Evolutionary conservation across 2,888 invertebrate species (phyloP).

Genomic region (Ptychoptera albimana): DNA sequence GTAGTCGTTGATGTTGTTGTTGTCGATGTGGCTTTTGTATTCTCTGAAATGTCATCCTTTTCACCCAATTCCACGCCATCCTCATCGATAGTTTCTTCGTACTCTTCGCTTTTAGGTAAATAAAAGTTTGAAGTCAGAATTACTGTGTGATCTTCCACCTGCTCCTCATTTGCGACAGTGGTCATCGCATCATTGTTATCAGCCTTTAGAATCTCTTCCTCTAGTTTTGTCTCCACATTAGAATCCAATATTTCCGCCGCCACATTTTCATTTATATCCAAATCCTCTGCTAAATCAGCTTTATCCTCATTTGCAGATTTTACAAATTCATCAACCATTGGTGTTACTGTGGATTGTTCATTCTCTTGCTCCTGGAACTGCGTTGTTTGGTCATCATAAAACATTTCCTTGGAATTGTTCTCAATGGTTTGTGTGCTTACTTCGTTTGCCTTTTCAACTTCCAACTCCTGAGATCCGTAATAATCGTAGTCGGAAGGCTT

Average conservation of each 20-base stretch:
- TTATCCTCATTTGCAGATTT: too few relatives aligned
- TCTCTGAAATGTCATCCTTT: conserved; percentile 6
- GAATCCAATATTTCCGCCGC: too few relatives aligned
- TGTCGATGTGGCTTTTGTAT: conserved; percentile 10
- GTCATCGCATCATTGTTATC: not conserved
- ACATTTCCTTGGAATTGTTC: too few relatives aligned
- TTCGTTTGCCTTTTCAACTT: too few relatives aligned
- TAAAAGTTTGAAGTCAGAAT: conserved; percentile 20
- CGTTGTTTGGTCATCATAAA: too few relatives aligned
- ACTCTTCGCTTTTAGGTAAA: conserved; percentile 20
- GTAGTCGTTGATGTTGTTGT: conserved; percentile 19
- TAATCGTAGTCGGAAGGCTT: too few relatives aligned
- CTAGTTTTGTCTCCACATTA: not conserved
- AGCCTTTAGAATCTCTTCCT: not conserved
- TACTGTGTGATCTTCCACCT: conserved; percentile 13
- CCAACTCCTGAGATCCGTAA: too few relatives aligned
- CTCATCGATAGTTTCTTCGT: conserved; percentile 18
- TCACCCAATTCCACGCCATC: conserved; percentile 17
- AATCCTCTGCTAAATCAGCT: too few relatives aligned
- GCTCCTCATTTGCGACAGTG: not conserved
- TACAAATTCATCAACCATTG: not conserved
- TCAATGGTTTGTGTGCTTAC: too few relatives aligned
- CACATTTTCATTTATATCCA: too few relatives aligned
- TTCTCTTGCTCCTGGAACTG: too few relatives aligned
- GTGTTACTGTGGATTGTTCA: not conserved